Percentiles rank a stretch among this genome's conserved stretches.
Conservation (phyloP, 2,113 vertebrate species). For the Caranx melampygus region DNA sequence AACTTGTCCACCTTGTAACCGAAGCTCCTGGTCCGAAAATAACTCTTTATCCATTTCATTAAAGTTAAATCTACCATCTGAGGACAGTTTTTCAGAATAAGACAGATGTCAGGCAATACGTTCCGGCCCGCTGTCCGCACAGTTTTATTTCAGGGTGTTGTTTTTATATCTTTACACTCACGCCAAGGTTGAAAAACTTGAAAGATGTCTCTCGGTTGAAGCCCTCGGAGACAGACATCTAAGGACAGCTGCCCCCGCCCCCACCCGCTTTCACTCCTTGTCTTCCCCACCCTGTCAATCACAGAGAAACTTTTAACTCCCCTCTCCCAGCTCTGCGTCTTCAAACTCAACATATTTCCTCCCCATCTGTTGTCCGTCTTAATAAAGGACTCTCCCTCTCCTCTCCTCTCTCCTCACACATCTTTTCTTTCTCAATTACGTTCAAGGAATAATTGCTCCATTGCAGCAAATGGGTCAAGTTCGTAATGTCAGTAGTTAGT, state of each 20-base stretch:
- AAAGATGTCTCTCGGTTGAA: slow-evolving; percentile 57
- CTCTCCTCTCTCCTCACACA: background rate
- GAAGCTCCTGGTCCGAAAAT: background rate
- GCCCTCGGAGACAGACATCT: slow-evolving; percentile 58
- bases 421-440: slow-evolving; percentile 15
- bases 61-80: background rate
- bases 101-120: background rate
- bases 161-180: slow-evolving; percentile 37
- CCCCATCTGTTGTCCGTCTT: slow-evolving; percentile 48
- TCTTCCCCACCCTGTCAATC: slow-evolving; percentile 54
- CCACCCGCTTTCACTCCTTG: slow-evolving; percentile 23
- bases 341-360: slow-evolving; percentile 34
- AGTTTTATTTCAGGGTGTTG: background rate
- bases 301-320: slow-evolving; percentile 44
- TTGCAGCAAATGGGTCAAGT: slow-evolving; percentile 26
- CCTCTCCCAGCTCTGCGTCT: slow-evolving; percentile 17
- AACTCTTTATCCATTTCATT: background rate
- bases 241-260: slow-evolving; percentile 71
- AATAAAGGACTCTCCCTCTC: background rate
- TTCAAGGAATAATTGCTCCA: slow-evolving; percentile 16
- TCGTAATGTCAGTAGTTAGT: slow-evolving; percentile 24
- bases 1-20: background rate
- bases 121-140: background rate
- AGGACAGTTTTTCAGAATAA: slow-evolving; percentile 4
- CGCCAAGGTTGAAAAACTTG: slow-evolving; percentile 54